Evolutionary conservation across 53 echinoderm and acorn worm species (phyloP), one percentile per base, ranked within the genome.

Genomic region (Holothuria scabra): DNA sequence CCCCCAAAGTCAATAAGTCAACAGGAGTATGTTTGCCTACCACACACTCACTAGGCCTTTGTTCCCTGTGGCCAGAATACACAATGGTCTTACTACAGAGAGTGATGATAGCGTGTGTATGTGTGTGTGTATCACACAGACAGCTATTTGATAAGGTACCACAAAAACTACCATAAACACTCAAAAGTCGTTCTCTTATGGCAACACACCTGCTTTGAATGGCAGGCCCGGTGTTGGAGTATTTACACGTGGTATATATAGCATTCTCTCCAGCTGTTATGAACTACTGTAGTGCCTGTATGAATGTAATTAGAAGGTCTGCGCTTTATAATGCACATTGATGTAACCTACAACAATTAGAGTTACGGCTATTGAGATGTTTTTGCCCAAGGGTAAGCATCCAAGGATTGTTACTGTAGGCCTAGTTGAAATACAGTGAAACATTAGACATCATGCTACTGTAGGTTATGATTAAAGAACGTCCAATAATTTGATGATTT

Each of bases 21-120:
- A 79, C 59, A 79, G 79, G 33, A 32, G 20, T 56, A 21, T 79
- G 79, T 79, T 79, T 79, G 79, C 79, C 59, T 59, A 79, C 57
- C 79, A 58, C 58, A 79, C 79, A 79, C 79, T 79, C 58, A 79
- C 79, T 26, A 33, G 59, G 79, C 59, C 79, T 79, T 79, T 79
- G 79, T 79, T 79, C 79, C 79, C 79, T 79, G 56, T 79, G 79
- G 79, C 79, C 79, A 57, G 57, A 57, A 59, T 79, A 79, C 79
- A 79, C 79, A 79, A 79, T 79, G 79, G 79, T 28, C 59, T 69
- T 72, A 72, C 48, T 33, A 48, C 72, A 4, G 72, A 46, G 31
- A 44, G 41, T 21, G 18, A 14, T 72, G n/a, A 72, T 72, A 72
- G 25, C 38, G 38, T 34, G 69, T 69, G 31, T 37, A 32, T 41